Base-by-base conservation (phyloP, 2,888 invertebrate species). In the Drosophila koepferae region DNA sequence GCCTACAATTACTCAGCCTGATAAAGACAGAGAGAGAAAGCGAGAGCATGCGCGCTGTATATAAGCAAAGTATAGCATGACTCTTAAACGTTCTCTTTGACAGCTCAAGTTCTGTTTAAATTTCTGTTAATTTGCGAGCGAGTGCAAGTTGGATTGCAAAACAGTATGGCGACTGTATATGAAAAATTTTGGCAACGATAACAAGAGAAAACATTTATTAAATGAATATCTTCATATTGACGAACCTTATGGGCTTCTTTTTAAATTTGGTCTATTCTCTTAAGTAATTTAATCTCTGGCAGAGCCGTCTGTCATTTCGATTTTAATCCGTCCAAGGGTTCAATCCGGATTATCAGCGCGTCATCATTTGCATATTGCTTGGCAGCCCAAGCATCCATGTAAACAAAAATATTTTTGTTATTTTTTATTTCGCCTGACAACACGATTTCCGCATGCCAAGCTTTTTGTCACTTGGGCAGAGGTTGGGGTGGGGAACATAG, bases 381-480 rank as follows among this genome's bases (percentile, higher is more conserved):
- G 44, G 61, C 49, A 58, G 14, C n/a, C 28, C 41, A 31, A 23
- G 18, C 31, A 51, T 51, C 60, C 46, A 71, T 80, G 81, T 76
- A 87, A 87, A 84, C 87, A 84, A 87, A 70, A 87, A 87, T 85
- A 87, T 84, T 84, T 74, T 86, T 86, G 72, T 83, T 51, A 51
- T 51, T 51, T 36, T 69, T 56, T 69, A 48, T 48, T 53, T 63
- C 40, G 46, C 49, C 4, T 44, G 60, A 41, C 60, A 20, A 55
- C 56, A 70, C 53, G 74, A 64, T 71, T 71, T 74, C 71, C 74
- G 62, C 54, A 34, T 74, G 61, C 12, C 41, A 69, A 55, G 20
- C 46, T 31, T n/a, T 58, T 18, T 2, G 1, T 36, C 10, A n/a
- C 20, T n/a, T 10, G 16, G 36, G 5, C 1, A 14, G n/a, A 14